Evolutionary conservation across 35 echinoderm and acorn worm genomes (phyloP), one percentile per base, ranked within the genome.

Genomic region (Amphiura filiformis): DNA sequence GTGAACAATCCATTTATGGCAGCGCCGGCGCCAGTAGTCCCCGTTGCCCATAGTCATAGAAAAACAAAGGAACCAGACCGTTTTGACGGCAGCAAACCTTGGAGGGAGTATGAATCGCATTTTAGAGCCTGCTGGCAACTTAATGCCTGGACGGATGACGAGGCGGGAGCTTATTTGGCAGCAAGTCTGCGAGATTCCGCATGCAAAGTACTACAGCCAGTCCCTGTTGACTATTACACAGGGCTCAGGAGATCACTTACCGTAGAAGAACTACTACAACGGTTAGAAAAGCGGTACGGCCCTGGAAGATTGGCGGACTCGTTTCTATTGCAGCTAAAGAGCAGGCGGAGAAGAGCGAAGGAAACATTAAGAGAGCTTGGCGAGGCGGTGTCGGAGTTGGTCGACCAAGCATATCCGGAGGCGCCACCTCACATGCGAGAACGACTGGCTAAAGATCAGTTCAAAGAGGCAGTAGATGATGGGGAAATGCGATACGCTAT

Each of bases 21-120:
- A n/a, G n/a, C n/a, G n/a, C n/a, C n/a, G n/a, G n/a, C n/a, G n/a
- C n/a, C n/a, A n/a, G n/a, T n/a, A n/a, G n/a, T n/a, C n/a, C n/a
- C n/a, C n/a, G n/a, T n/a, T n/a, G n/a, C n/a, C n/a, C n/a, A n/a
- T n/a, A n/a, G n/a, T n/a, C n/a, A n/a, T n/a, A n/a, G n/a, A n/a
- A n/a, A n/a, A n/a, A n/a, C n/a, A n/a, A n/a, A n/a, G n/a, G n/a
- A n/a, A n/a, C n/a, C n/a, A n/a, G n/a, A n/a, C n/a, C n/a, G n/a
- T n/a, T n/a, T n/a, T 41, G 49, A 65, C 18, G 90, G 90, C 22
- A 80, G 79, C 26, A 82, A 23, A 35, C 52, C 90, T 4, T 92
- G 84, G 84, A n/a, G 40, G 15, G 90, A 92, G 9, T 92, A 92
- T 75, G 13, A 2, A 5, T 5, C 34, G 1, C 84, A 92, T 49